Conservation (phyloP, 2,113 vertebrate species). For the Nesoenas mayeri region DNA sequence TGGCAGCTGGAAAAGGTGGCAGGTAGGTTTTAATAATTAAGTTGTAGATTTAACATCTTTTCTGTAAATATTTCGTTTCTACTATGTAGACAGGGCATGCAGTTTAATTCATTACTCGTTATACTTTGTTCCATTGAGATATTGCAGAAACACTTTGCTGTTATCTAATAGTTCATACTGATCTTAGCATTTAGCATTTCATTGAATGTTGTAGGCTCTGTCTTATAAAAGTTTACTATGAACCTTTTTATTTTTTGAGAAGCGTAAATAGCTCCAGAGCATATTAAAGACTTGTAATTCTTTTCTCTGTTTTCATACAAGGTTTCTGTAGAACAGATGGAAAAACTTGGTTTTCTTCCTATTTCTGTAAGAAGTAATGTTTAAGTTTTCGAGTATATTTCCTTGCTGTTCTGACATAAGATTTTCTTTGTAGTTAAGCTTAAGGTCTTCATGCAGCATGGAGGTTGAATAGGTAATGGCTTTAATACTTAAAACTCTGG, state of each 20-base stretch:
- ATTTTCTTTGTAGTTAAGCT: not conserved
- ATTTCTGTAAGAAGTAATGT: not conserved
- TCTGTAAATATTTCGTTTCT: not conserved
- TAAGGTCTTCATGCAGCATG: not conserved
- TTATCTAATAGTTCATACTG: not conserved
- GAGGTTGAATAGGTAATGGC: not conserved
- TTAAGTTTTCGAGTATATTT: not conserved
- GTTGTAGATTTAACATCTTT: not conserved
- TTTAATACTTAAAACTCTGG: not conserved
- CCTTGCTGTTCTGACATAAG: not conserved
- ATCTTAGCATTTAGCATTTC: not conserved
- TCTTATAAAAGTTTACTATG: not conserved
- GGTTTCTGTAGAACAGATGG: not conserved
- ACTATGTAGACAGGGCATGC: not conserved
- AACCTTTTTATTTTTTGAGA: not conserved
- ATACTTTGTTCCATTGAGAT: not conserved
- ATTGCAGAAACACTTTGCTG: not conserved
- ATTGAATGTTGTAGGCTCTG: not conserved
- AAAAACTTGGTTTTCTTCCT: not conserved
- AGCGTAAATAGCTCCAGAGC: not conserved
- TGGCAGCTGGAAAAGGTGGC: constrained; percentile 85
- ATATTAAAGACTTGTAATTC: not conserved
- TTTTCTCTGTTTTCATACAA: not conserved
- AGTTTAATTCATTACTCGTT: not conserved
- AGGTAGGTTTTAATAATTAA: constrained; percentile 74